phyloP scores from a whole-genome alignment of 2,113 vertebrate species.

The Pao palembangensis region DNA sequence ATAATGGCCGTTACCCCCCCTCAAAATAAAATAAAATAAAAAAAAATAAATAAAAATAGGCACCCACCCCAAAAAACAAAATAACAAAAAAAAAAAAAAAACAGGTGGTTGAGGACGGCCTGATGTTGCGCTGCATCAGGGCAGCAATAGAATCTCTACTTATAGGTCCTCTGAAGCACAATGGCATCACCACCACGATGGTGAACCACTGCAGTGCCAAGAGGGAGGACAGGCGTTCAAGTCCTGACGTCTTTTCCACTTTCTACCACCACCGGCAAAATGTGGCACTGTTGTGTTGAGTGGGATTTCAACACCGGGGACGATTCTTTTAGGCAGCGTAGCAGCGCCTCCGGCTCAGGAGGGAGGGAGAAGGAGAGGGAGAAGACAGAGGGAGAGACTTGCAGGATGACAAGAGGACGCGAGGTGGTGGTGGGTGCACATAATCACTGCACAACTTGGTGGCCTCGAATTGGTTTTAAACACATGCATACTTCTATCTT shows the following conservation, averaged over 20 bases:
- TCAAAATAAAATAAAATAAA: too few species aligned
- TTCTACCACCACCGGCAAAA: constrained; percentile 50
- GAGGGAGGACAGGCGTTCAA: constrained; percentile 2
- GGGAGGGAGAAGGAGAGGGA: constrained; percentile 1
- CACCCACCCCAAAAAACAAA: too few species aligned
- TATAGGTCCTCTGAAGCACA: constrained; percentile 14
- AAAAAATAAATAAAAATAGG: constrained; percentile 68
- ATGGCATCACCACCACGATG: constrained; percentile 24
- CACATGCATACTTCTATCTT: too few species aligned
- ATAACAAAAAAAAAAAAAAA: constrained; percentile 51
- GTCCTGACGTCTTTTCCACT: constrained; percentile 38
- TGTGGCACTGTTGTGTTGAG: constrained; percentile 64
- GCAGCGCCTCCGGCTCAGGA: constrained; percentile 34
- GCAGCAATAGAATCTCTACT: constrained; percentile 21
- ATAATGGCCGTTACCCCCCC: not conserved
- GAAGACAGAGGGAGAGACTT: constrained; percentile 23
- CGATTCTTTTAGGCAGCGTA: constrained; percentile 35
- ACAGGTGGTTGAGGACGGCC: constrained; percentile 75
- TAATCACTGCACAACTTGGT: constrained; percentile 39
- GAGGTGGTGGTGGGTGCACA: constrained; percentile 59
- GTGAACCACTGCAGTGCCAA: constrained; percentile 48
- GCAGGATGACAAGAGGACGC: constrained; percentile 53
- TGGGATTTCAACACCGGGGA: constrained; percentile 52
- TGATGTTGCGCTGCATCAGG: constrained; percentile 26
- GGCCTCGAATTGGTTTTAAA: constrained; percentile 22